Conservation (phyloP, 2,113 vertebrate genomes). For the Oophaga pumilio region DNA sequence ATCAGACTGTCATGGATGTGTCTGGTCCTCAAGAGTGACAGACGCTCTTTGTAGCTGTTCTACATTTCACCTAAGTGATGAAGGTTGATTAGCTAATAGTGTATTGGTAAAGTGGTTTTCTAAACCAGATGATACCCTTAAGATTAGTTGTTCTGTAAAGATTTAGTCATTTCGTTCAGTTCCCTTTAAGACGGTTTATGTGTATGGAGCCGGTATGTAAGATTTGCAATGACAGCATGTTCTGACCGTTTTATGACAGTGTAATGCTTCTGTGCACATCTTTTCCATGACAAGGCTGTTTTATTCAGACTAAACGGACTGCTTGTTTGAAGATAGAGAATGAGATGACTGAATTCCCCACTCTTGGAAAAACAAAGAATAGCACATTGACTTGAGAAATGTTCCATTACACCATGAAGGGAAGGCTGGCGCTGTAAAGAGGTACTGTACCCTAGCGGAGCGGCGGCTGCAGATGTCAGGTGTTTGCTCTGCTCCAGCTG, state of each 20-base stretch:
- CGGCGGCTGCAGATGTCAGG: slow-evolving; percentile 22
- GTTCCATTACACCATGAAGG: slow-evolving; percentile 34
- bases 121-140: background rate
- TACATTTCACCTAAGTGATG: background rate
- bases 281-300: slow-evolving; percentile 53
- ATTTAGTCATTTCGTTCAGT: background rate
- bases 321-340: slow-evolving; percentile 47
- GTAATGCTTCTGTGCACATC: slow-evolving; percentile 45
- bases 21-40: background rate
- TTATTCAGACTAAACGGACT: slow-evolving; percentile 43
- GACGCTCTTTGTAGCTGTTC: background rate
- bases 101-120: background rate
- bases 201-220: slow-evolving; percentile 36
- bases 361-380: slow-evolving; percentile 25
- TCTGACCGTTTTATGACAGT: slow-evolving; percentile 46
- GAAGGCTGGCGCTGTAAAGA: slow-evolving; percentile 28
- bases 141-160: background rate
- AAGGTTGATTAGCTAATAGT: background rate
- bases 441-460: slow-evolving; percentile 4
- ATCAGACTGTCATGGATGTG: background rate
- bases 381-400: slow-evolving; percentile 46
- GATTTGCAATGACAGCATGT: slow-evolving; percentile 23
- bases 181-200: slow-evolving; percentile 20
- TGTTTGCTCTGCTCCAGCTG: background rate
- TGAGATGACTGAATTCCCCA: slow-evolving; percentile 36